Base-by-base conservation (phyloP, 64 coral and sea anemone species). In the Dendrophyllia cribrosa region DNA sequence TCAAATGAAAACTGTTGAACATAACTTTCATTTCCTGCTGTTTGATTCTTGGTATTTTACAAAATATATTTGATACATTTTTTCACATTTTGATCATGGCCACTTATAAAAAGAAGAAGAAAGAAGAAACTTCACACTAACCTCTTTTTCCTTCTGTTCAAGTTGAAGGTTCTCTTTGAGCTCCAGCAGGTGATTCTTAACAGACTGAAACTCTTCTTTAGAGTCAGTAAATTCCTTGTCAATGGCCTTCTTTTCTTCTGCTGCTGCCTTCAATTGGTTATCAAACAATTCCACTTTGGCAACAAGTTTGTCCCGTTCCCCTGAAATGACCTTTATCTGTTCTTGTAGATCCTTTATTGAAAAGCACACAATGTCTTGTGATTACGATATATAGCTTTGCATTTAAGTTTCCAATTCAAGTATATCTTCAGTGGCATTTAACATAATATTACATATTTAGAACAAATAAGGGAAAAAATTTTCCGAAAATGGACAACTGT, bases 81-180 rank as follows among this genome's bases (percentile, higher is more conserved):
- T 34, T 34, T 34, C 2, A 0, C 34, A 1, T 0, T 34, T 34
- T 34, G 34, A 34, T 34, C 34, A 34, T 34, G 34, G 34, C 34
- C 34, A 34, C 34, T n/a, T n/a, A n/a, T n/a, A n/a, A n/a, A n/a
- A n/a, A n/a, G n/a, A n/a, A n/a, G n/a, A n/a, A n/a, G n/a, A n/a
- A 9, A 9, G 12, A 56, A 9, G 12, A 9, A 56, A 56, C 46
- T 43, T 47, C 59, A 14, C 4, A 51, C 60, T 67, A 50, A 84
- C 80, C 80, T 67, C 80, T 51, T 84, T 84, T 68, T 84, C 80
- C 80, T 68, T 84, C 45, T 67, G 80, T 67, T 84, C 80, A 21
- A 84, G 20, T 68, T 84, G 80, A 84, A 84, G 80, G 43, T 84
- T 84, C 19, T 84, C 80, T 46, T 84, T 84, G 43, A 84, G 62